A percentile compares a stretch with the other conserved stretches of the same genome.
Evolutionary conservation across 30 jellyfish, hydroid and myxozoan species (phyloP).

Genomic region (Mastigias papua): DNA sequence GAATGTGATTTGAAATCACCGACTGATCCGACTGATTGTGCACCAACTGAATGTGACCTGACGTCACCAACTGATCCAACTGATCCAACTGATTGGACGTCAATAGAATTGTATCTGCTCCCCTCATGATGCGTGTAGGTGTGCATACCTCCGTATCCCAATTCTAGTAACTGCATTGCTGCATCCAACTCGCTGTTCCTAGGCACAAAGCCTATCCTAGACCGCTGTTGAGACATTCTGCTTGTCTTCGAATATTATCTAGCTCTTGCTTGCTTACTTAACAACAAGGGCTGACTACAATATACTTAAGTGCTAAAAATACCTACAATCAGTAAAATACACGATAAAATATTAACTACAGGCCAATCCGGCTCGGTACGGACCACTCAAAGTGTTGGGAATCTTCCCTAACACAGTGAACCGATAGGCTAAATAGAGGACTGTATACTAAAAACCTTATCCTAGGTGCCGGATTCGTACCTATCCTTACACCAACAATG

Average conservation of each 20-base stretch:
- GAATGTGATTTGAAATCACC: too few species aligned
- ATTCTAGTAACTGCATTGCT: neutral
- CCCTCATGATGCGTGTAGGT: neutral
- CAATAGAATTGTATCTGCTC: neutral
- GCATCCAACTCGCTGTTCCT: neutral
- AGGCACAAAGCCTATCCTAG: neutral
- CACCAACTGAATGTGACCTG: too few species aligned
- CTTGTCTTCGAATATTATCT: too few species aligned
- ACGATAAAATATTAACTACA: neutral
- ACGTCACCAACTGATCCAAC: too few species aligned
- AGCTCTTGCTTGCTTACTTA: neutral
- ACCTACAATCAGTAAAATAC: neutral
- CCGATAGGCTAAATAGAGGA: constrained; percentile 1
- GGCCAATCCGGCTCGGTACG: neutral
- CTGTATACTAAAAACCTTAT: too few species aligned
- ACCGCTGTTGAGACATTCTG: neutral
- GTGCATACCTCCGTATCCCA: neutral
- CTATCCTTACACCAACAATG: too few species aligned
- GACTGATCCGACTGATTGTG: too few species aligned
- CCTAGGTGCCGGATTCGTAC: too few species aligned
- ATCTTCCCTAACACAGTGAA: neutral
- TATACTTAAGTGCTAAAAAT: neutral
- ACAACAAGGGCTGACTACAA: neutral
- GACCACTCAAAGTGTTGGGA: constrained; percentile 51
- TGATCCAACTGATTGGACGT: neutral